phyloP scores from a whole-genome alignment of 2,888 invertebrate species.

The Plebejus anna region DNA sequence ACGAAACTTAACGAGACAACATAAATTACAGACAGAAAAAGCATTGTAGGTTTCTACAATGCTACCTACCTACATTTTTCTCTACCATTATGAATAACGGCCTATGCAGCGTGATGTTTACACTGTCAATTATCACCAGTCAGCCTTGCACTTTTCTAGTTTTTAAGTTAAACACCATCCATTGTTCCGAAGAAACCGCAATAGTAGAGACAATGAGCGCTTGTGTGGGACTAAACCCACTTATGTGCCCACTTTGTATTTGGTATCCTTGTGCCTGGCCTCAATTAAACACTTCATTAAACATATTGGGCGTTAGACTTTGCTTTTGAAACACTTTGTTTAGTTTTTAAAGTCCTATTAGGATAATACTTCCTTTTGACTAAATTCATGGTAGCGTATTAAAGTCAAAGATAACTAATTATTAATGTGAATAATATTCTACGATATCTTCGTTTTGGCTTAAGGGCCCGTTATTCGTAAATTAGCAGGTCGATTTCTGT shows the following conservation, averaged over 20 bases:
- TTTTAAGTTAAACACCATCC: slow-evolving; percentile 50
- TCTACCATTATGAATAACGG: not conserved
- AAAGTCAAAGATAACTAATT: no score
- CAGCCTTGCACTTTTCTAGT: slow-evolving; percentile 60
- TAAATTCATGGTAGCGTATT: no score
- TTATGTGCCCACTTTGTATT: slow-evolving; percentile 43
- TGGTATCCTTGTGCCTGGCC: slow-evolving; percentile 30
- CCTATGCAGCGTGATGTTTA: not conserved
- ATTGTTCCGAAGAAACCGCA: slow-evolving; percentile 57
- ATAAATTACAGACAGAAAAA: not conserved
- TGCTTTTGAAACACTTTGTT: not conserved
- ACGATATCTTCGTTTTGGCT: no score
- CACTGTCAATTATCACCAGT: slow-evolving; percentile 27
- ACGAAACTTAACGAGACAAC: not conserved
- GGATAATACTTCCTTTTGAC: not conserved
- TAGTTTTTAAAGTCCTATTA: not conserved
- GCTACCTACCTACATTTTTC: not conserved
- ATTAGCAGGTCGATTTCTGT: no score
- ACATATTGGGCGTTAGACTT: not conserved
- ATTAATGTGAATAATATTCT: no score
- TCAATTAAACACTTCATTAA: slow-evolving; percentile 9
- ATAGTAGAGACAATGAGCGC: slow-evolving; percentile 64
- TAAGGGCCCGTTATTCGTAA: no score
- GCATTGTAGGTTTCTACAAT: not conserved
- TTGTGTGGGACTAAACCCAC: slow-evolving; percentile 50